phyloP scores from a whole-genome alignment of 2,113 vertebrate genomes.

The Ceyx cyanopectus region DNA sequence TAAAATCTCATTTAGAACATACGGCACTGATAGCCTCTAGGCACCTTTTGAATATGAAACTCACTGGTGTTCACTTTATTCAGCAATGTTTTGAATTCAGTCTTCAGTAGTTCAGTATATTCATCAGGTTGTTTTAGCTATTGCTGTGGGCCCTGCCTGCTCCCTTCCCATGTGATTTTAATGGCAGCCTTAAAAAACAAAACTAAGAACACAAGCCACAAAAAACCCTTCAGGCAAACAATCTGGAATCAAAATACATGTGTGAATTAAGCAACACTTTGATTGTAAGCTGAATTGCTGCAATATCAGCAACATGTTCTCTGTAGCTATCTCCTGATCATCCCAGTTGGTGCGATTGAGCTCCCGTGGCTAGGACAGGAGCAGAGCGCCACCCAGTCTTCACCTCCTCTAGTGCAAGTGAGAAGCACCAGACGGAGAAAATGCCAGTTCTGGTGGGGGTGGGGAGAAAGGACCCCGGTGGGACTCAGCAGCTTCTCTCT shows the following conservation, averaged over 20 bases:
- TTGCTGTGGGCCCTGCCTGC: not conserved
- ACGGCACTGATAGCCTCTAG: not conserved
- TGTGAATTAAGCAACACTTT: not conserved
- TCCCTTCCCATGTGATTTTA: not conserved
- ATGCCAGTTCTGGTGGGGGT: fast-evolving
- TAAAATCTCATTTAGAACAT: not conserved
- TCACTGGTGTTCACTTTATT: not conserved
- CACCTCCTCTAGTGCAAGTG: not conserved
- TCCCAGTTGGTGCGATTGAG: not conserved
- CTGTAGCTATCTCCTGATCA: not conserved
- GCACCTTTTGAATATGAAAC: not conserved
- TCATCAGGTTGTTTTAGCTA: not conserved
- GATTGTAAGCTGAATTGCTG: not conserved
- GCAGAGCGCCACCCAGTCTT: not conserved
- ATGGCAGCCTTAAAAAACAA: not conserved
- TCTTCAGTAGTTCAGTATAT: not conserved
- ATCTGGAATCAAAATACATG: not conserved
- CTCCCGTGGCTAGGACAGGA: not conserved
- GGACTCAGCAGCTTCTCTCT: not conserved
- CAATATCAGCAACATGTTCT: not conserved
- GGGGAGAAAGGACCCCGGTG: not conserved
- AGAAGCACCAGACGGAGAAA: not conserved
- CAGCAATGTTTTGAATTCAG: not conserved
- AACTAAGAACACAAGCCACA: not conserved
- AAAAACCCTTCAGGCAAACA: not conserved